Evolutionary conservation across 2,797 vertebrate genomes (phyloP).

Genomic region (Chelon auratus): DNA sequence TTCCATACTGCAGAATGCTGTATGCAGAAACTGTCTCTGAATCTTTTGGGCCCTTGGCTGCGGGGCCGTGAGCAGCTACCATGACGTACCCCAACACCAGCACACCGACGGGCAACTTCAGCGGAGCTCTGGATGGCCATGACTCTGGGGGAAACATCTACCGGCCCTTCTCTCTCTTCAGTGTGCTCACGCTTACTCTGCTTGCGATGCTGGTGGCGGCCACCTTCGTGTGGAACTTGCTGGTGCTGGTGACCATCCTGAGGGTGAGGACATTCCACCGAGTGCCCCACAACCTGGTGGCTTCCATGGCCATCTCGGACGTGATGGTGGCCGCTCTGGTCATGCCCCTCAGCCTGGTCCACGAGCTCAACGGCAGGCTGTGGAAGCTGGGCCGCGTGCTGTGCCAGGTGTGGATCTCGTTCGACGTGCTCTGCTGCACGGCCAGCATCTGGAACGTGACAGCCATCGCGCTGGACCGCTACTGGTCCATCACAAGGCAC

Average conservation of each 20-base stretch:
- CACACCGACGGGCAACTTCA: constrained; percentile 70
- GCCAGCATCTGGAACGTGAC: constrained; percentile 99
- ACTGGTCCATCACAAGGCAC: constrained; percentile 97
- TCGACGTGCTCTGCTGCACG: constrained; percentile 96
- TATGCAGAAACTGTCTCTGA: constrained; percentile 40
- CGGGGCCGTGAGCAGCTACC: constrained; percentile 60
- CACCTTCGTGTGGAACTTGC: constrained; percentile 95
- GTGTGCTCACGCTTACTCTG: constrained; percentile 90
- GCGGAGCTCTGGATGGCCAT: constrained; percentile 62
- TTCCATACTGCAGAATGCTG: constrained; percentile 60
- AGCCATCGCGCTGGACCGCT: constrained; percentile 95
- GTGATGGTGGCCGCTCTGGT: constrained; percentile 96
- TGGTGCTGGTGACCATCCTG: constrained; percentile 95
- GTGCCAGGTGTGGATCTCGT: constrained; percentile 96
- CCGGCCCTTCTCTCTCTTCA: constrained; percentile 87
- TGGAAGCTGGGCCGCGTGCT: constrained; percentile 93
- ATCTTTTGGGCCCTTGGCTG: constrained; percentile 40
- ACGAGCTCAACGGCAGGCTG: constrained; percentile 89
- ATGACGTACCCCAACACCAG: constrained; percentile 83
- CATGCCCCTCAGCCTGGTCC: constrained; percentile 96
- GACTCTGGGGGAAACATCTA: constrained; percentile 79
- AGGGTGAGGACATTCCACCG: constrained; percentile 95
- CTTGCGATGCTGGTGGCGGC: constrained; percentile 91
- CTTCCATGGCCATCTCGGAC: constrained; percentile 95
- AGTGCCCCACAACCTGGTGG: constrained; percentile 97